Base-by-base conservation (phyloP, 2,797 vertebrate genomes). In the Astyanax mexicanus region DNA sequence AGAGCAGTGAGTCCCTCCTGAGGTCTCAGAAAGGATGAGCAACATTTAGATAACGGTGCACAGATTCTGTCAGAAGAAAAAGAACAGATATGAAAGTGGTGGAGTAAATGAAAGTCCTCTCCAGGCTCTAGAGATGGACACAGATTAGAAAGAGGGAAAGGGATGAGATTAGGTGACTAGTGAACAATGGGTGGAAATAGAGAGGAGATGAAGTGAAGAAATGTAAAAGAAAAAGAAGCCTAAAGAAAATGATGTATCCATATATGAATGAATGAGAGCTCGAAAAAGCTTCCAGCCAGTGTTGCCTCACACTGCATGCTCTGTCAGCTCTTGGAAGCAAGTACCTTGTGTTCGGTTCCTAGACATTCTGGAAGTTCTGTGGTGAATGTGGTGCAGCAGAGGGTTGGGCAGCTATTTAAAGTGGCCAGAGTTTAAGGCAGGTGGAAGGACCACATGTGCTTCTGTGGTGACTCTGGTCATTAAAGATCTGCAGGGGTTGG, bases 291-390 rank as follows among this genome's bases (percentile, higher is more conserved):
- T 23, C 15, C 1, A 58, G 29, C 23, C 35, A 37, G 10, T n/a
- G 10, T 52, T 42, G 55, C 35, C 15, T 25, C 47, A 12, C 58
- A 60, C 57, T 37, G 60, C 35, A 65, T 35, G 38, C 54, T 38
- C 29, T 35, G 17, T 64, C 45, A 37, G 32, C 21, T 55, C 44
- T 32, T 29, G 44, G 32, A 57, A 75, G 44, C 32, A 57, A 75
- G 25, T 84, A 86, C 83, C 84, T 86, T 71, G 82, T 23, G 77
- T 84, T 64, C 68, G 77, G 72, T 66, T 81, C 75, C 66, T 79
- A 45, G 74, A 72, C 82, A 86, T 87, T 58, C 69, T 82, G 72
- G 45, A 62, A 60, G 57, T 35, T 47, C 19, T 17, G 55, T 57
- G 55, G 47, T 75, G 60, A 42, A 64, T 71, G 73, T 69, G 66